Conservation (phyloP, 2,113 vertebrate species). For the Psilopsiagon aurifrons region DNA sequence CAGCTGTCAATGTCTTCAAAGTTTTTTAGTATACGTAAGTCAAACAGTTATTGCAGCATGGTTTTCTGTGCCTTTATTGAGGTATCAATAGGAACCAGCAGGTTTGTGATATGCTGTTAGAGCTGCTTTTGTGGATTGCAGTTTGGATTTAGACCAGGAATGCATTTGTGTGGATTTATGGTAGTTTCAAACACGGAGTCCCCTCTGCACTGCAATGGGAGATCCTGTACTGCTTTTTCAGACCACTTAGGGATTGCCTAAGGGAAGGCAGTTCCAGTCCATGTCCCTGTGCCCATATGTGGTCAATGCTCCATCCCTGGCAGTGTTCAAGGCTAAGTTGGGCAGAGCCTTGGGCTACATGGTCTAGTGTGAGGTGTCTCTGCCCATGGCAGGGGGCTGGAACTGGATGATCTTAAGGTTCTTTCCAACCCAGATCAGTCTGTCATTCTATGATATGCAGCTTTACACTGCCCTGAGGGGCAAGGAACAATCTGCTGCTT, state of each 20-base stretch:
- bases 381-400: neutral
- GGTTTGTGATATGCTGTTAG: neutral
- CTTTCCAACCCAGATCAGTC: neutral
- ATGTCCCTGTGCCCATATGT: accelerated
- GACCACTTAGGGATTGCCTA: neutral
- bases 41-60: neutral
- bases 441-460: neutral
- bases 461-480: neutral
- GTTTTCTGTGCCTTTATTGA: neutral
- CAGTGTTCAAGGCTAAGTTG: neutral
- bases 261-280: neutral
- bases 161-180: neutral
- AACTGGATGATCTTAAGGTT: neutral
- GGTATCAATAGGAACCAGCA: neutral
- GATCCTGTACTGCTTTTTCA: neutral
- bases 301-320: neutral
- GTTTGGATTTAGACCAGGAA: neutral
- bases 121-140: neutral
- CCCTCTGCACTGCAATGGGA: neutral
- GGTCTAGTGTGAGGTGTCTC: neutral
- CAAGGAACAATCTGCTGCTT: neutral
- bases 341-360: neutral
- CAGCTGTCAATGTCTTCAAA: neutral
- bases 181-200: neutral
- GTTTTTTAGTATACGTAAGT: neutral